These are phyloP conservation scores for human DNA, from an alignment of 2,113 vertebrate species.

Conservation along the genomic window DNA sequence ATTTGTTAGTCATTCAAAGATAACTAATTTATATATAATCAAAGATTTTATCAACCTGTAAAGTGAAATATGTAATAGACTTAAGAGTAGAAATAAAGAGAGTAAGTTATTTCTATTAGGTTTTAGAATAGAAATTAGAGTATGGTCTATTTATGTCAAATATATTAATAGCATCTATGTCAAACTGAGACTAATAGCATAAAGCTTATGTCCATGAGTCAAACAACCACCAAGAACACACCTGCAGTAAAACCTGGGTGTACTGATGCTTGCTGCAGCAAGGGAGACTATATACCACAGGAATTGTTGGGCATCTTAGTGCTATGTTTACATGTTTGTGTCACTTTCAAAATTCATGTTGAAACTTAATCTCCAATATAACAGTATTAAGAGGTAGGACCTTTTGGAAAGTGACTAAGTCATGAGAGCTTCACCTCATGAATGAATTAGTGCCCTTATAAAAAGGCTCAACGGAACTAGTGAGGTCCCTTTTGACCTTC, in stretches of 20 bases:
- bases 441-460: neutral
- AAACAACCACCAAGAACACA: neutral
- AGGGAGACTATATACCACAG: neutral
- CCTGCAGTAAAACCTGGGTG: neutral
- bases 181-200: neutral
- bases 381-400: neutral
- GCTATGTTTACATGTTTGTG: too few species aligned
- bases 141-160: neutral
- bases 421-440: neutral
- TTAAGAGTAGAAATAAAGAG: neutral
- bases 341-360: neutral
- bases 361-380: neutral
- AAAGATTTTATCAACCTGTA: neutral
- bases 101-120: neutral
- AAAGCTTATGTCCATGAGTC: neutral
- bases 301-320: neutral
- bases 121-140: neutral
- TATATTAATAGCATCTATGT: neutral
- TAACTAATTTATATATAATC: neutral
- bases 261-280: neutral
- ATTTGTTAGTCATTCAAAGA: neutral
- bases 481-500: neutral
- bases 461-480: neutral
- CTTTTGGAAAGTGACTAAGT: neutral
- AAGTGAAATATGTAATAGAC: neutral